Conservation (phyloP, 2,888 invertebrate species). For the Norana najaformis region DNA sequence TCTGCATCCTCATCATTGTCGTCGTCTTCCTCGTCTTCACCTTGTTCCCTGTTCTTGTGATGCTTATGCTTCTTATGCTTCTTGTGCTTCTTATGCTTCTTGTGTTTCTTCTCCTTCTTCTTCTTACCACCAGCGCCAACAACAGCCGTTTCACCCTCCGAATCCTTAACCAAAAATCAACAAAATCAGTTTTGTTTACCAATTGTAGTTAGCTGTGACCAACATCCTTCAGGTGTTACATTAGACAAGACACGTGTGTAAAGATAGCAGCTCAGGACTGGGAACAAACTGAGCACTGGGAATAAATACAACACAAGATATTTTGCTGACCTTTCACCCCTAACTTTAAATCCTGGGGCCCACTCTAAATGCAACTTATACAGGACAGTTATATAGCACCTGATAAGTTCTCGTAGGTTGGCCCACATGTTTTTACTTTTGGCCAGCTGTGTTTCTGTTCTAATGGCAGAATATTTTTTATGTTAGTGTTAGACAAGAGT, state of each 20-base stretch:
- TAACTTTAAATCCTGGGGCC: too few relatives aligned
- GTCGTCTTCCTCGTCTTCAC: constrained; percentile 36
- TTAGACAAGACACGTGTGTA: too few relatives aligned
- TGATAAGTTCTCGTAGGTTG: too few relatives aligned
- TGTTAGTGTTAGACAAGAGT: too few relatives aligned
- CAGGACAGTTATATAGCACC: too few relatives aligned
- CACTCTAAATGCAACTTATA: too few relatives aligned
- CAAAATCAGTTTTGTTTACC: not conserved
- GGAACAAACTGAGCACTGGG: not conserved
- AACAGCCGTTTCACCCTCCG: not conserved
- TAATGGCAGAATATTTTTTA: too few relatives aligned
- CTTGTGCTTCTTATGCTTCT: constrained; percentile 38
- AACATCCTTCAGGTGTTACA: not conserved
- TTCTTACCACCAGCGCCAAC: constrained; percentile 16
- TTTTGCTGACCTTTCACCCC: too few relatives aligned
- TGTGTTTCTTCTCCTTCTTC: constrained; percentile 37
- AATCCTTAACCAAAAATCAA: not conserved
- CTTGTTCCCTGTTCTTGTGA: constrained; percentile 31
- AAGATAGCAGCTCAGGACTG: not conserved
- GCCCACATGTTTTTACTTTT: too few relatives aligned
- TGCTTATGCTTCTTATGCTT: constrained; percentile 40
- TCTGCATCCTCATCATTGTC: constrained; percentile 38
- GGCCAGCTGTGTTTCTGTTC: too few relatives aligned
- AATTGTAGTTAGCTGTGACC: not conserved
- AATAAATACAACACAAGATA: too few relatives aligned